Conservation (phyloP, 2,113 vertebrate species). For the Crotalus viridis region DNA sequence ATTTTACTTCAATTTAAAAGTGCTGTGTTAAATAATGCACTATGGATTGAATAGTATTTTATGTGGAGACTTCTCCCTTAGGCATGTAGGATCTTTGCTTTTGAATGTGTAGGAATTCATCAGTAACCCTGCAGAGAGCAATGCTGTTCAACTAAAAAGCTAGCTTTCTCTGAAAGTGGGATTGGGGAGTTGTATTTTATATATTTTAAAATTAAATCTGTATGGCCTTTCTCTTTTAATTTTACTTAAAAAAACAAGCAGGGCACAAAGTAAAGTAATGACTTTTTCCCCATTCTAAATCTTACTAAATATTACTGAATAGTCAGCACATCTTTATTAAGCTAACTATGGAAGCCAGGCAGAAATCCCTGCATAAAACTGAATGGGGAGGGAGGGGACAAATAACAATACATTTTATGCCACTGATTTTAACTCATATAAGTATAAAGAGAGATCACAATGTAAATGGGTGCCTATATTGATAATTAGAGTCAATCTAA, state of each 20-base stretch:
- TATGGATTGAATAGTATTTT: neutral
- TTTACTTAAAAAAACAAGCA: constrained; percentile 26
- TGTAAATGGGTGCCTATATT: constrained; percentile 9
- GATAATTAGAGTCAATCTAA: neutral
- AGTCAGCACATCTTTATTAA: neutral
- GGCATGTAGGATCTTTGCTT: neutral
- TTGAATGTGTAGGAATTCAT: neutral
- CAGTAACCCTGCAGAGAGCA: neutral
- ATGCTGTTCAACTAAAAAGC: neutral
- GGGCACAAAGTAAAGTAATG: neutral
- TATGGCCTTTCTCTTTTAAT: neutral
- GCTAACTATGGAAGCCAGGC: constrained; percentile 20
- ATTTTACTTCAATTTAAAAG: neutral
- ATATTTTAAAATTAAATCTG: neutral
- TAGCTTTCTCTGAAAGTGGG: neutral
- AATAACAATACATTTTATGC: constrained; percentile 16
- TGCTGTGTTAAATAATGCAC: neutral
- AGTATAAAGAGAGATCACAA: neutral
- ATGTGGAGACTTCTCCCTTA: too few relatives aligned
- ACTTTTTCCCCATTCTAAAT: constrained; percentile 17
- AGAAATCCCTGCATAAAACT: constrained; percentile 42
- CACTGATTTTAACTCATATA: constrained; percentile 3
- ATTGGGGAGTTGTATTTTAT: neutral
- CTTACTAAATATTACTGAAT: constrained; percentile 18
- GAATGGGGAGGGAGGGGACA: neutral